phyloP scores from a whole-genome alignment of 1,140 invertebrate genomes.

The Macrostomum lignano region DNA sequence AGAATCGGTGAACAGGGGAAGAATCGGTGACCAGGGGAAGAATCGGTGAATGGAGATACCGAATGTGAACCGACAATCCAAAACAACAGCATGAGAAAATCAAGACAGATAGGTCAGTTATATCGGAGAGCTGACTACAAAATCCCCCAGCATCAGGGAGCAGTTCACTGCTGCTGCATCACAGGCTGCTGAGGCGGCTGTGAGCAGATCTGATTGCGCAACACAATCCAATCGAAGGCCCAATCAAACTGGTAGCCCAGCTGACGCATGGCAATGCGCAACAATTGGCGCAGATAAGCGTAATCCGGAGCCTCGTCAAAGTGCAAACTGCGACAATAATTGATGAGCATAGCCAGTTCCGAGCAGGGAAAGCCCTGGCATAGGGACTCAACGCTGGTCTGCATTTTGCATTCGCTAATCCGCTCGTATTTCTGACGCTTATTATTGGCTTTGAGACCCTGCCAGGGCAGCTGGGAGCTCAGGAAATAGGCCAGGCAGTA shows the following conservation, averaged over 20 bases:
- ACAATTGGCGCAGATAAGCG: constrained; percentile 76
- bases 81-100: too few species aligned
- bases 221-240: constrained; percentile 3
- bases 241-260: background rate
- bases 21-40: too few species aligned
- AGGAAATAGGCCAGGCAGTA: constrained; percentile 99
- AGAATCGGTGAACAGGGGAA: too few species aligned
- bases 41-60: too few species aligned
- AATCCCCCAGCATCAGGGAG: too few species aligned
- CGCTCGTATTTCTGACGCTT: constrained; percentile 95
- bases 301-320: constrained; percentile 99
- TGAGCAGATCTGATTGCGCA: too few species aligned
- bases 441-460: constrained; percentile 94
- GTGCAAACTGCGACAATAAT: constrained; percentile 79
- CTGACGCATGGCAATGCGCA: constrained; percentile 30
- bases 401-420: constrained; percentile 92
- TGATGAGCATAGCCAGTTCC: constrained; percentile 68
- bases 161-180: too few species aligned
- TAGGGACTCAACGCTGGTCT: constrained; percentile 76
- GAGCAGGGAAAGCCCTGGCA: constrained; percentile 85
- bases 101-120: too few species aligned
- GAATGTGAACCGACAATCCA: too few species aligned
- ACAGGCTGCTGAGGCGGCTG: too few species aligned
- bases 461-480: constrained; percentile 89
- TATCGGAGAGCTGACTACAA: too few species aligned